Evolutionary conservation across 2,797 vertebrate genomes (phyloP), one percentile per base, ranked within the genome.

Genomic region (Channallabes apus): DNA sequence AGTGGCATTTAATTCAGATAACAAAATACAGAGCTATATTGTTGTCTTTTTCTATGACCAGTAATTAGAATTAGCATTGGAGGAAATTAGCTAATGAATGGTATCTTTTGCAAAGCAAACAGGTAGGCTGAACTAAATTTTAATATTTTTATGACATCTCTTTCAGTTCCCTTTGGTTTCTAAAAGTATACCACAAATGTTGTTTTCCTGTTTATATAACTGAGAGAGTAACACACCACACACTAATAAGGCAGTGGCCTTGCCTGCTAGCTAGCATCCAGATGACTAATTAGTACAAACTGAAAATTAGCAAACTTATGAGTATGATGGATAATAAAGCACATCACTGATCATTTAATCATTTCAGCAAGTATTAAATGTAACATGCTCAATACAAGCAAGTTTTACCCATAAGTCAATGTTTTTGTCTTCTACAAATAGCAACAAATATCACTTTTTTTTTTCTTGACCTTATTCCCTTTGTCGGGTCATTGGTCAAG

Each of bases 181-280:
- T 22, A 11, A 77, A 77, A 51, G 11, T 51, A 11, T 12, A 12
- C 11, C 3, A 51, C 46, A 12, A 51, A 27, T 35, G 8, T 35
- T 58, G 8, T 76, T 9, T 29, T 76, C 4, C 27, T 76, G 54
- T 32, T 32, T 58, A 51, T 32, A 4, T 3, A 29, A 54, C 46
- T 72, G 38, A 46, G 71, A 27, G 22, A 15, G 22, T 9, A 71
- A 46, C 24, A 3, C 51, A 32, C 7, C 51, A 75, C 24, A 3
- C 51, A 32, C n/a, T 51, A 75, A 2, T 75, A 8, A 75, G 17
- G 51, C n/a, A 75, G n/a, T n/a, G n/a, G 72, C n/a, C 12, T 32
- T 58, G 27, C 51, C 4, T 76, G 73, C 27, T 58, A 58, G 73
- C 73, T 58, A 76, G 73, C 73, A 58, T 56, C 27, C 73, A 32